Conservation (phyloP, 2,113 vertebrate genomes). For the Leptobrachium leishanense region DNA sequence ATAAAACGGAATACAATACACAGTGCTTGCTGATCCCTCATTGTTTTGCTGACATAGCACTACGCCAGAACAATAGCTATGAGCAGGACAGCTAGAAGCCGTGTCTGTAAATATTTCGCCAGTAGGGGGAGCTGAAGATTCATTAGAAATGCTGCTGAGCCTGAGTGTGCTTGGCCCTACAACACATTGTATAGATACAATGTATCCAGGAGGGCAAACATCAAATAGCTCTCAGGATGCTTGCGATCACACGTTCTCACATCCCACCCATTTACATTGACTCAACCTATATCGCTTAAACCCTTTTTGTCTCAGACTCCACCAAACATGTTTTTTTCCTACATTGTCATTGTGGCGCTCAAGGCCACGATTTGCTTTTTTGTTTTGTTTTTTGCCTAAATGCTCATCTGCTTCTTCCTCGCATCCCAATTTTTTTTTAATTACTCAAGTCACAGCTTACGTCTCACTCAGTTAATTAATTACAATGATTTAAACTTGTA, state of each 20-base stretch:
- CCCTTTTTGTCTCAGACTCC: conserved; percentile 27
- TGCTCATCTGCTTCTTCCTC: not conserved
- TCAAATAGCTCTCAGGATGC: conserved; percentile 52
- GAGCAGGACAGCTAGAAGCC: not conserved
- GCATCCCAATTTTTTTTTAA: no score
- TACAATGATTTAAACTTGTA: no score
- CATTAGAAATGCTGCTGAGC: conserved; percentile 37
- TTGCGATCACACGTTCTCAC: conserved; percentile 55
- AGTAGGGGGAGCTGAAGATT: conserved; percentile 87
- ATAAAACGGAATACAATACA: no score
- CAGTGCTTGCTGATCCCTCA: no score
- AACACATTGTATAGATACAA: not conserved
- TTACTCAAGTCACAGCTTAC: no score
- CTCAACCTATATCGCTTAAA: conserved; percentile 21
- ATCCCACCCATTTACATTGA: conserved; percentile 41
- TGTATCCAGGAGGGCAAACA: conserved; percentile 48
- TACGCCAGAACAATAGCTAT: not conserved
- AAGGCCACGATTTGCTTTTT: not conserved
- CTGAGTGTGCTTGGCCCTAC: conserved; percentile 22
- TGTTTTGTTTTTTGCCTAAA: not conserved
- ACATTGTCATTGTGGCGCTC: not conserved
- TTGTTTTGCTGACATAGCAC: no score
- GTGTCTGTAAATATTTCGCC: conserved; percentile 48
- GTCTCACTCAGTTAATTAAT: no score
- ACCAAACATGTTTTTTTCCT: not conserved